Percentiles rank a stretch among this genome's conserved stretches.
phyloP scores from a whole-genome alignment of 2,888 invertebrate species.

The Lithophane semibrunnea region DNA sequence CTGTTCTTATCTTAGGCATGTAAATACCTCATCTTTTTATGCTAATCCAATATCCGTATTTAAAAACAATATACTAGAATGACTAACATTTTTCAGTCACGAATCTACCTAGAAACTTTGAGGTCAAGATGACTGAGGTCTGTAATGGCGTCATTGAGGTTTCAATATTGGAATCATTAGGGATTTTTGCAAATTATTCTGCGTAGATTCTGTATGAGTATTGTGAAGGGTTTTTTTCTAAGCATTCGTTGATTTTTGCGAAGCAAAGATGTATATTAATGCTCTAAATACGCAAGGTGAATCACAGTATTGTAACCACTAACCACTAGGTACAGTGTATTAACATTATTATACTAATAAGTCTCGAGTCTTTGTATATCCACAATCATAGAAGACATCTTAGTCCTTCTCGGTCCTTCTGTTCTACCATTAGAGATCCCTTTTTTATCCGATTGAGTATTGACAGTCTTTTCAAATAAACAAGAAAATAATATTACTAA shows the following conservation, averaged over 20 bases:
- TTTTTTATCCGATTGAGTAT: too few species aligned
- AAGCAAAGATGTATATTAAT: background rate
- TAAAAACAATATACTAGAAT: conserved; percentile 60
- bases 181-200: conserved; percentile 36
- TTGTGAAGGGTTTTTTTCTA: background rate
- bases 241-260: conserved; percentile 2
- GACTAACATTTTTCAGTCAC: conserved; percentile 67
- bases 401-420: too few species aligned
- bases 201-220: background rate
- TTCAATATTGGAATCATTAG: conserved; percentile 35
- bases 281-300: background rate
- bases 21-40: conserved; percentile 51
- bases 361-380: background rate
- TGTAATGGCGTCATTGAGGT: conserved; percentile 56
- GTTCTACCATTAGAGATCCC: too few species aligned
- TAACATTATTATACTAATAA: background rate
- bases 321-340: background rate
- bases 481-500: too few species aligned
- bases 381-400: background rate
- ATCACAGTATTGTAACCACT: background rate
- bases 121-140: conserved; percentile 64
- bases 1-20: conserved; percentile 15
- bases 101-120: conserved; percentile 62
- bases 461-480: too few species aligned
- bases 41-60: conserved; percentile 61